Conservation (phyloP, 2,888 invertebrate species). For the Lissonota sp. region DNA sequence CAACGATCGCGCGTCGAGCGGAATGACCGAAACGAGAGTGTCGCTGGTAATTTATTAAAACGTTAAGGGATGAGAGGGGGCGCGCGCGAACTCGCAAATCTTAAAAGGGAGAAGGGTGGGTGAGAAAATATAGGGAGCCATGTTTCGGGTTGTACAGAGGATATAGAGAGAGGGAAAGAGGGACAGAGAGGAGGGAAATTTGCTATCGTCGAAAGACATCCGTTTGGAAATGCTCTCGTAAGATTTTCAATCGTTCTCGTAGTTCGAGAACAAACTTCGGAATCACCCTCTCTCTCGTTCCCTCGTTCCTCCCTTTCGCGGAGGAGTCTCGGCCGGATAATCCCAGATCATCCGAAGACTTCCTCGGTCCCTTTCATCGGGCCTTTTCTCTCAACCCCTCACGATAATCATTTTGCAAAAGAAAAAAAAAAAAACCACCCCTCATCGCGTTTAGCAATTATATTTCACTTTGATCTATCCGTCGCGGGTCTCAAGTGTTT, state of each 20-base stretch:
- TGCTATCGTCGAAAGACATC: constrained; percentile 23
- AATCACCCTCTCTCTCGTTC: constrained; percentile 32
- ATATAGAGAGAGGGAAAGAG: background rate
- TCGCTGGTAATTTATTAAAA: constrained; percentile 55
- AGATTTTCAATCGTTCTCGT: constrained; percentile 3
- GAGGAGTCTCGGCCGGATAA: constrained; percentile 70
- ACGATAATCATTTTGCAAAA: constrained; percentile 2
- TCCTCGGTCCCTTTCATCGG: constrained; percentile 49
- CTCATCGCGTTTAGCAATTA: background rate
- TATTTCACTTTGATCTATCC: background rate
- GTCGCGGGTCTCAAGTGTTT: no score
- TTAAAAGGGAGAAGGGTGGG: constrained; percentile 7
- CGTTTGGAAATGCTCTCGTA: constrained; percentile 50
- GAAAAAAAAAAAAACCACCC: background rate
- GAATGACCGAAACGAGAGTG: constrained; percentile 32
- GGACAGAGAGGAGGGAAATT: constrained; percentile 30
- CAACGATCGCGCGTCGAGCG: background rate
- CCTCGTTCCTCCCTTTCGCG: constrained; percentile 27
- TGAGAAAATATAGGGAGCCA: background rate
- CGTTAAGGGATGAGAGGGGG: background rate
- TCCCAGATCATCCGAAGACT: constrained; percentile 71
- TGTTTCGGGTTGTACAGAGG: constrained; percentile 3
- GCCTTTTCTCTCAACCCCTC: background rate
- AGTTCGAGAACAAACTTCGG: constrained; percentile 69
- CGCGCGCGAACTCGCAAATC: constrained; percentile 28